Conservation (phyloP, 1,140 invertebrate genomes). For the Bombus polaris region DNA sequence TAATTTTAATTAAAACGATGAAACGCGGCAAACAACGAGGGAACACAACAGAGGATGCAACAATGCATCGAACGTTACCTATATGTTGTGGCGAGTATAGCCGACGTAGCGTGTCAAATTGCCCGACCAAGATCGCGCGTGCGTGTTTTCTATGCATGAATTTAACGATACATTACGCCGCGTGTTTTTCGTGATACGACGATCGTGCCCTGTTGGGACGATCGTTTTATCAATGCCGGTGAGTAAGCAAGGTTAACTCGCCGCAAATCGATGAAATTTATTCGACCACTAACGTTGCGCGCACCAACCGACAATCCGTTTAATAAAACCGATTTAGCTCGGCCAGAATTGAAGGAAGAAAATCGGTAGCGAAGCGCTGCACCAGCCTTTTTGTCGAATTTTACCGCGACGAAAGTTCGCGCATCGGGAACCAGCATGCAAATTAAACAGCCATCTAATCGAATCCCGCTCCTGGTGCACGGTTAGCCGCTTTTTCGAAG, state of each 20-base stretch:
- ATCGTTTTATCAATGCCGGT: background rate
- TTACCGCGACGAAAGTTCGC: background rate
- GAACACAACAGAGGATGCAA: background rate
- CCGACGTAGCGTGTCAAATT: constrained; percentile 7
- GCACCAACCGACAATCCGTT: background rate
- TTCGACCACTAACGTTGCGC: background rate
- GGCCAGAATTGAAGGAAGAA: background rate
- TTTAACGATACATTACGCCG: constrained; percentile 11
- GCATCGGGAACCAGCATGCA: background rate
- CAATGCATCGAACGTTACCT: too few relatives aligned
- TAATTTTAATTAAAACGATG: constrained; percentile 41
- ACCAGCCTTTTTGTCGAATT: background rate
- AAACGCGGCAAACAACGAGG: too few relatives aligned
- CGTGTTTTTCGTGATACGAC: background rate
- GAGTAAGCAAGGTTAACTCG: background rate
- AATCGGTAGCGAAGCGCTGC: background rate
- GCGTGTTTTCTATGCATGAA: background rate
- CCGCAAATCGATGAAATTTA: constrained; percentile 1
- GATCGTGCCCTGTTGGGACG: background rate
- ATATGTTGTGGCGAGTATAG: too few relatives aligned
- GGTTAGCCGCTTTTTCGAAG: background rate
- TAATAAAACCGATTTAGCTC: background rate
- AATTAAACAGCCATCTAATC: constrained; percentile 34
- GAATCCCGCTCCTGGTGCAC: background rate
- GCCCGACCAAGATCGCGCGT: background rate